phyloP scores from a whole-genome alignment of 2,888 invertebrate species.

The Eurytoma adleriae region DNA sequence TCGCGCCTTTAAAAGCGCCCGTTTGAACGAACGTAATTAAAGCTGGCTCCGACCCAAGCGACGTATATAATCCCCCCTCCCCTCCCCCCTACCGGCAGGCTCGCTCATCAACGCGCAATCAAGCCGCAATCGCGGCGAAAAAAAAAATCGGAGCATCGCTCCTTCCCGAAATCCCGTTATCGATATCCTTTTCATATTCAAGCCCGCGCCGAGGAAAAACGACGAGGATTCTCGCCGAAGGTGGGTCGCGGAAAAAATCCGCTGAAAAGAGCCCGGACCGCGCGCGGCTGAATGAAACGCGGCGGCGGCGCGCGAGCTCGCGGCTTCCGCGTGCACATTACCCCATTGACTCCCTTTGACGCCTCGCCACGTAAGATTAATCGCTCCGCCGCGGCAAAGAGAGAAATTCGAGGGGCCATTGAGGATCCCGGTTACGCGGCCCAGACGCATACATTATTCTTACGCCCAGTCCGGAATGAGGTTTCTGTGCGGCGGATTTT shows the following conservation, averaged over 20 bases:
- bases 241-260: not conserved
- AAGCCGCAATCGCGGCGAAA: too few species aligned
- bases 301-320: too few species aligned
- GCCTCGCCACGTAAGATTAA: slow-evolving; percentile 25
- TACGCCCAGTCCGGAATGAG: not conserved
- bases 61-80: too few species aligned
- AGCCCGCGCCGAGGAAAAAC: too few species aligned
- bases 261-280: not conserved
- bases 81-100: too few species aligned
- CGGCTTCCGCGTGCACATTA: slow-evolving; percentile 7
- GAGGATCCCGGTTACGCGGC: not conserved
- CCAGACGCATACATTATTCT: not conserved
- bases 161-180: not conserved
- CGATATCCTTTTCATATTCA: not conserved
- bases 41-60: too few species aligned
- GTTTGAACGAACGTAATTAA: too few species aligned
- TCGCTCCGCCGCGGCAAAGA: not conserved
- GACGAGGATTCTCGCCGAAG: not conserved
- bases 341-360: slow-evolving; percentile 15
- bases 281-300: too few species aligned
- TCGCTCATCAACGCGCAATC: too few species aligned
- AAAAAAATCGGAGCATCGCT: too few species aligned
- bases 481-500: not conserved
- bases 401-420: slow-evolving; percentile 9
- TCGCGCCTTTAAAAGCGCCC: too few species aligned